phyloP scores from a whole-genome alignment of 64 coral and sea anemone species.

The Stichodactyla helianthus region DNA sequence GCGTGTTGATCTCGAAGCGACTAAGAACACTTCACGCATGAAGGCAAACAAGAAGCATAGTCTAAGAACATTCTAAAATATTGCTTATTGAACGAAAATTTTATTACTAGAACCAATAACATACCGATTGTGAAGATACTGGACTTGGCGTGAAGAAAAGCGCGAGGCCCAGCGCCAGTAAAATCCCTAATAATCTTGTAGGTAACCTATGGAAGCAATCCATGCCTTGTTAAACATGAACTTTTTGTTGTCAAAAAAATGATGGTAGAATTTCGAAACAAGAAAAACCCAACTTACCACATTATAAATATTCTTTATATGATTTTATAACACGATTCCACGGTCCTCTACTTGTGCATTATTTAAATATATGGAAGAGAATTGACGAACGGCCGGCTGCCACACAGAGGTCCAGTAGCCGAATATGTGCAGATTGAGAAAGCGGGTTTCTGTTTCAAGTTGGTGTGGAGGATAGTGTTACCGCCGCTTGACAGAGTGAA shows the following conservation, averaged over 20 bases:
- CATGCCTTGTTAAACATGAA: not conserved
- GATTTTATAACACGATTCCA: not conserved
- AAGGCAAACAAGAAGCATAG: not conserved
- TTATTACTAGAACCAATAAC: not conserved
- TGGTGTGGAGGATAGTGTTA: slow-evolving; percentile 7
- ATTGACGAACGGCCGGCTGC: slow-evolving; percentile 15
- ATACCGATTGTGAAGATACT: slow-evolving; percentile 22
- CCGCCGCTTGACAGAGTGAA: slow-evolving; percentile 7
- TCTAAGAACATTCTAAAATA: not conserved
- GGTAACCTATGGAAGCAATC: slow-evolving; percentile 20
- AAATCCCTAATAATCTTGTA: slow-evolving; percentile 14
- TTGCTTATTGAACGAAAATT: not conserved
- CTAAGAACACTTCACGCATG: not conserved
- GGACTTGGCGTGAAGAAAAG: not conserved
- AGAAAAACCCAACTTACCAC: slow-evolving; percentile 12
- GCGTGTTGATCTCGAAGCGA: not conserved
- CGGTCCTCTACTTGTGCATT: slow-evolving; percentile 11
- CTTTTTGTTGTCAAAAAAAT: not conserved
- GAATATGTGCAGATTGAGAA: slow-evolving; percentile 45
- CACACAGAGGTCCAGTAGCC: slow-evolving; percentile 9
- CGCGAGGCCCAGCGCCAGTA: not conserved
- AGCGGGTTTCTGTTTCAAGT: slow-evolving; percentile 58
- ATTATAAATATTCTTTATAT: slow-evolving; percentile 21
- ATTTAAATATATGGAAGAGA: slow-evolving; percentile 3
- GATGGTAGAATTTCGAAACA: not conserved